Percentiles rank a stretch among this genome's conserved stretches.
phyloP scores from a whole-genome alignment of 1,140 invertebrate species.

The Diorhabda sublineata region DNA sequence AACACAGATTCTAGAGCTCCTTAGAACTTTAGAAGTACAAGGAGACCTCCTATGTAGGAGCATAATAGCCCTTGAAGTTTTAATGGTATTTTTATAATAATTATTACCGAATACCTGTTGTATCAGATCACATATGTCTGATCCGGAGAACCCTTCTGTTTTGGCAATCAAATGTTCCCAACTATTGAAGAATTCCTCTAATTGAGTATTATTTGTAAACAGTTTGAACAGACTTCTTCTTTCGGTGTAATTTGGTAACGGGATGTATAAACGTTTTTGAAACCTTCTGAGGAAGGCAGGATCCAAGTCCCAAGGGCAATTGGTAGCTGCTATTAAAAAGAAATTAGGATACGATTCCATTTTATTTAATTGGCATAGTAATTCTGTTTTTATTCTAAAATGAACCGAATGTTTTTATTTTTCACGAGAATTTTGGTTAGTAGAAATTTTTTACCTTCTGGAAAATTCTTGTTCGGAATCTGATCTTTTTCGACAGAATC shows the following conservation, averaged over 20 bases:
- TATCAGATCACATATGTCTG: constrained; percentile 53
- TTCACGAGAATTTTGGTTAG: constrained; percentile 53
- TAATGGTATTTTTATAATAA: too few relatives aligned
- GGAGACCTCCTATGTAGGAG: too few relatives aligned
- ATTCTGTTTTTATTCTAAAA: constrained; percentile 54
- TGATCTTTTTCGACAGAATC: constrained; percentile 52
- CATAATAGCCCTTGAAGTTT: too few relatives aligned
- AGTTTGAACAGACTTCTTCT: constrained; percentile 33
- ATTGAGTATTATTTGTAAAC: constrained; percentile 25
- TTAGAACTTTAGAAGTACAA: too few relatives aligned
- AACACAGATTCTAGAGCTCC: too few relatives aligned
- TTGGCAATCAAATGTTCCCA: constrained; percentile 48
- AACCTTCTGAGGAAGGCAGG: constrained; percentile 58
- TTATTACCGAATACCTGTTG: constrained; percentile 30
- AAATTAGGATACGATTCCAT: constrained; percentile 44
- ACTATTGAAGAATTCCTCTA: constrained; percentile 19
- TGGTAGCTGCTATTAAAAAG: constrained; percentile 58
- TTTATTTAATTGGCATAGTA: constrained; percentile 53
- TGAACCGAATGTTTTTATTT: constrained; percentile 28
- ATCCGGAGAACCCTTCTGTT: constrained; percentile 56
- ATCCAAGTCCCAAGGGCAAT: constrained; percentile 65
- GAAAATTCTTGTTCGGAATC: constrained; percentile 52
- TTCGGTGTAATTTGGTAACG: constrained; percentile 51
- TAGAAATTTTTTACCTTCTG: constrained; percentile 40
- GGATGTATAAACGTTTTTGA: constrained; percentile 56